These are phyloP conservation scores for Sabellastarte sp. DNA, from an alignment of 2,888 invertebrate genomes.

Conservation along the genomic window DNA sequence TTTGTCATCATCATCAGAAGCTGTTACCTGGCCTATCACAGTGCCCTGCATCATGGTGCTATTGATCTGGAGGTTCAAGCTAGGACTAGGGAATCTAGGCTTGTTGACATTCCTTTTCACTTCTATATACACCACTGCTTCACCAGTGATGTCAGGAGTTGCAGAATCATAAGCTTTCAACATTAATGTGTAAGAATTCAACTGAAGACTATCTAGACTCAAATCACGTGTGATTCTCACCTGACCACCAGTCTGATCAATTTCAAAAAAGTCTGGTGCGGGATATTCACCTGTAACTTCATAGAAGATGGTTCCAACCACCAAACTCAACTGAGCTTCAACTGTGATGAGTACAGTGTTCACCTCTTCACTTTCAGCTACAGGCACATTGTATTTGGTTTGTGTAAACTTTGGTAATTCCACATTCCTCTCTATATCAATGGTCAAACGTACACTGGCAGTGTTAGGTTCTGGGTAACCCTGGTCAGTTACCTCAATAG, in stretches of 20 bases:
- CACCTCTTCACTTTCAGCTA: constrained; percentile 34
- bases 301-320: constrained; percentile 33
- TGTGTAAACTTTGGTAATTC: constrained; percentile 38
- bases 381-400: constrained; percentile 15
- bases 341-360: constrained; percentile 31
- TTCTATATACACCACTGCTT: constrained; percentile 33
- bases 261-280: constrained; percentile 40
- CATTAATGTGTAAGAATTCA: constrained; percentile 25
- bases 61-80: constrained; percentile 33
- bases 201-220: constrained; percentile 26
- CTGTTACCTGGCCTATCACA: constrained; percentile 9
- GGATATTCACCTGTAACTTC: constrained; percentile 41
- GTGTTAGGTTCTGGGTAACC: constrained; percentile 33
- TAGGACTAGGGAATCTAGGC: constrained; percentile 35
- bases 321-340: constrained; percentile 6
- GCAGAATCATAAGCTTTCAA: constrained; percentile 41
- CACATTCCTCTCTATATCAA: constrained; percentile 39
- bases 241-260: constrained; percentile 36
- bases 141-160: constrained; percentile 35
- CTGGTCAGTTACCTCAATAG: constrained; percentile 16
- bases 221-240: constrained; percentile 27
- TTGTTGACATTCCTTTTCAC: constrained; percentile 45
- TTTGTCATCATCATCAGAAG: constrained; percentile 8
- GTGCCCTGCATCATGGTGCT: constrained; percentile 28
- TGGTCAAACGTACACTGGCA: constrained; percentile 37